A percentile compares a stretch with the other conserved stretches of the same genome.
These are phyloP conservation scores for Actinernus sp. DNA, from an alignment of 92 coral and sea anemone species.

Conservation along the genomic window DNA sequence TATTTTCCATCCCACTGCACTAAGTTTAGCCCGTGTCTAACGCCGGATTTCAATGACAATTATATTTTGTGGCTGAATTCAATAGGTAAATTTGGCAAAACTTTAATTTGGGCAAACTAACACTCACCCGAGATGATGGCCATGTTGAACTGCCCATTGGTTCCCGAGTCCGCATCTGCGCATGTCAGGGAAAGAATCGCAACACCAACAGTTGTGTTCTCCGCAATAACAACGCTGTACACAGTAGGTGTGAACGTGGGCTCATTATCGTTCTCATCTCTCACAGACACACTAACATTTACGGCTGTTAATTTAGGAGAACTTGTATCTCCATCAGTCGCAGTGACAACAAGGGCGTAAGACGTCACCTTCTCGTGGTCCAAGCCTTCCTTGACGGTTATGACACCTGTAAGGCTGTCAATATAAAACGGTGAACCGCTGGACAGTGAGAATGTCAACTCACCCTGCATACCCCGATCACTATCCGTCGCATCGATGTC, in stretches of 20 bases:
- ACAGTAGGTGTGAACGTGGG: conserved; percentile 68
- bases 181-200: conserved; percentile 59
- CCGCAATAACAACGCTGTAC: conserved; percentile 67
- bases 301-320: conserved; percentile 56
- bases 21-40: no score
- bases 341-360: conserved; percentile 59
- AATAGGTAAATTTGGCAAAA: no score
- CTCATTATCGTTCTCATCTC: conserved; percentile 77
- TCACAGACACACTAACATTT: conserved; percentile 41
- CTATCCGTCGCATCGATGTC: conserved; percentile 55
- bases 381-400: conserved; percentile 46
- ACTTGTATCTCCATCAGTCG: conserved; percentile 62
- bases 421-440: conserved; percentile 67
- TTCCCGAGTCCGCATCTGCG: conserved; percentile 80
- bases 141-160: conserved; percentile 59
- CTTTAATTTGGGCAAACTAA: no score
- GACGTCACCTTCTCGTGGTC: conserved; percentile 66
- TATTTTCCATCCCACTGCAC: no score
- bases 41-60: no score
- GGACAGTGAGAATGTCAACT: conserved; percentile 38
- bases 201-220: conserved; percentile 63
- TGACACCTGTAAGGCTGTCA: conserved; percentile 64
- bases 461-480: conserved; percentile 61
- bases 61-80: no score
- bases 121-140: conserved; percentile 62